These are phyloP conservation scores for Antigone vipio DNA, from an alignment of 2,113 vertebrate genomes.

Conservation along the genomic window DNA sequence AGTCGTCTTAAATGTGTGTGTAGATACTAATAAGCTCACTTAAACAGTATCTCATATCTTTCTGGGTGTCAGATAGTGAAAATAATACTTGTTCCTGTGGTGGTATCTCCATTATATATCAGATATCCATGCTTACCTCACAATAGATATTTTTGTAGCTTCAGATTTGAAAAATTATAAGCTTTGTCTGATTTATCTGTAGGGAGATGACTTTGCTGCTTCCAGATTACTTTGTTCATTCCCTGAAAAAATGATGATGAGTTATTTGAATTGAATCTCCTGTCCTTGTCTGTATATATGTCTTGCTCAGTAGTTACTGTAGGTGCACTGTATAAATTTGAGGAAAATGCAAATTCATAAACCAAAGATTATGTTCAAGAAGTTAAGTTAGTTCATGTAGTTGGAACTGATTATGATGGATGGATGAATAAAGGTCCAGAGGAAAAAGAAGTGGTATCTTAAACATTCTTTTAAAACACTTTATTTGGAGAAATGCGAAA, in stretches of 20 bases:
- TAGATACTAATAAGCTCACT: neutral
- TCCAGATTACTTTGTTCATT: neutral
- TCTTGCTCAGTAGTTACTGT: neutral
- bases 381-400: neutral
- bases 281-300: neutral
- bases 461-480: neutral
- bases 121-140: neutral
- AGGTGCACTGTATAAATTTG: neutral
- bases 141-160: neutral
- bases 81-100: neutral
- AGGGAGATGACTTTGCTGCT: neutral
- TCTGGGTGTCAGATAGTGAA: neutral
- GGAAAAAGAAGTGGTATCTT: neutral
- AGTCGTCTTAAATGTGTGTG: neutral
- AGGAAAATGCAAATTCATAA: neutral
- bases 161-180: neutral
- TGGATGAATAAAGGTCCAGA: neutral
- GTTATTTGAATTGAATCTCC: neutral
- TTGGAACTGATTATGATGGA: neutral
- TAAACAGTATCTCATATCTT: neutral
- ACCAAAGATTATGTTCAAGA: neutral
- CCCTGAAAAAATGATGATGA: neutral
- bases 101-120: neutral
- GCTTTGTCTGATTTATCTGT: neutral
- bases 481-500: neutral